These are phyloP conservation scores for Phallusia fumigata DNA, from an alignment of 23 tunicate genomes.

Conservation along the genomic window DNA sequence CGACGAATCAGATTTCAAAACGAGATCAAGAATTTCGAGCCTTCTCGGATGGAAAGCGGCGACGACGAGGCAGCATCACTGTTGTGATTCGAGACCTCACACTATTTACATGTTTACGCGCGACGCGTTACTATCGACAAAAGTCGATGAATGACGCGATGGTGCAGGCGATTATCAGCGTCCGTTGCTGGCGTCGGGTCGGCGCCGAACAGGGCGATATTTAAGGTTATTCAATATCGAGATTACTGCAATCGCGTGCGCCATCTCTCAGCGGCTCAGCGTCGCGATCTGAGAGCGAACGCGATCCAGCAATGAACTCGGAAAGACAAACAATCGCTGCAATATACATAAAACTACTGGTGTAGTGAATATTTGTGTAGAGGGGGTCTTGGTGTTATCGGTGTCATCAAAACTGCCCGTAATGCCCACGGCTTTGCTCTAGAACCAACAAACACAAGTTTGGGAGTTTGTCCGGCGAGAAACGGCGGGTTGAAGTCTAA, in stretches of 20 bases:
- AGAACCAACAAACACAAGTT: too few relatives aligned
- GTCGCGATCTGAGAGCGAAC: not conserved
- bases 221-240: slow-evolving; percentile 1
- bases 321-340: not conserved
- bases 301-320: too few relatives aligned
- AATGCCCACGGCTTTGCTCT: not conserved
- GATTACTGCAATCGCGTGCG: not conserved
- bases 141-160: not conserved
- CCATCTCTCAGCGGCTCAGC: not conserved
- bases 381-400: not conserved
- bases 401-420: not conserved
- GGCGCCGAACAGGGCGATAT: not conserved
- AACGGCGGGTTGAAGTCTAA: too few relatives aligned
- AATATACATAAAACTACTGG: not conserved
- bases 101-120: not conserved
- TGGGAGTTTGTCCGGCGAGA: too few relatives aligned
- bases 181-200: not conserved
- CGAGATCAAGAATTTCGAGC: too few relatives aligned
- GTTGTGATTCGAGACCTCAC: not conserved
- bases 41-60: too few relatives aligned
- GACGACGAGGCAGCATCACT: too few relatives aligned
- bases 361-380: not conserved
- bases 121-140: not conserved
- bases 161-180: not conserved
- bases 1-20: too few relatives aligned